Evolutionary conservation across 1,140 invertebrate species (phyloP).

Genomic region (Macrostomum lignano): DNA sequence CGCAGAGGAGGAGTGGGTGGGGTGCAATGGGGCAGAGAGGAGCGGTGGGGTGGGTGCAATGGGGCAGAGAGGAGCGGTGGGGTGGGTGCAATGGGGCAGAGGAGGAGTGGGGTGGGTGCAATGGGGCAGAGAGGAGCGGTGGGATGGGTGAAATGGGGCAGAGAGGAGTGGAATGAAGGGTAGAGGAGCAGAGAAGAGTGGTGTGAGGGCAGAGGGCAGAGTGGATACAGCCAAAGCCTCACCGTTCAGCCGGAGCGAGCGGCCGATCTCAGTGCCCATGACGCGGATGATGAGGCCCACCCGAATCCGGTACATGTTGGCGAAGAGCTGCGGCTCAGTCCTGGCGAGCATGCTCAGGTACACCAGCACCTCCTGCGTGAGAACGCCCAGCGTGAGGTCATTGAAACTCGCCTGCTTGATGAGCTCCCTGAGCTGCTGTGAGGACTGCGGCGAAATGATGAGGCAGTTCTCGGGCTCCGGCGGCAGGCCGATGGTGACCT

Average conservation of each 20-base stretch:
- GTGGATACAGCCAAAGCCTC: not conserved
- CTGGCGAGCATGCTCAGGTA: slow-evolving; percentile 94
- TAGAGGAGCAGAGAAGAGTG: no score
- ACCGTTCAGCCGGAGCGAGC: slow-evolving; percentile 60
- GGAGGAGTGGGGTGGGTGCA: no score
- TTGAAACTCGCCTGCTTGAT: slow-evolving; percentile 80
- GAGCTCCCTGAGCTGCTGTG: slow-evolving; percentile 58
- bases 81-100: no score
- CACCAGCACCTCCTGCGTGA: slow-evolving; percentile 77
- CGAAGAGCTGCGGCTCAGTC: slow-evolving; percentile 79
- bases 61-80: no score
- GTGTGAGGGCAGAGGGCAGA: no score
- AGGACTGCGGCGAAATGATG: slow-evolving; percentile 57
- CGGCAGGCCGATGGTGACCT: slow-evolving; percentile 39
- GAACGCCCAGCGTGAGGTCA: slow-evolving; percentile 88
- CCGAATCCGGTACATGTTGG: slow-evolving; percentile 75
- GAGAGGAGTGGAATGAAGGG: no score
- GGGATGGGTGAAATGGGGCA: no score
- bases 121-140: no score
- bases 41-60: no score
- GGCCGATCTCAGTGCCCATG: slow-evolving; percentile 81
- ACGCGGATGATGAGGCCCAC: slow-evolving; percentile 91
- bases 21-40: no score
- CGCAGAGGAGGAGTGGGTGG: no score
- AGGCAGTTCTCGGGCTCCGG: slow-evolving; percentile 52